Percentiles rank a stretch among this genome's conserved stretches.
Conservation (phyloP, 2,113 vertebrate genomes). For the Pelusios castaneus region DNA sequence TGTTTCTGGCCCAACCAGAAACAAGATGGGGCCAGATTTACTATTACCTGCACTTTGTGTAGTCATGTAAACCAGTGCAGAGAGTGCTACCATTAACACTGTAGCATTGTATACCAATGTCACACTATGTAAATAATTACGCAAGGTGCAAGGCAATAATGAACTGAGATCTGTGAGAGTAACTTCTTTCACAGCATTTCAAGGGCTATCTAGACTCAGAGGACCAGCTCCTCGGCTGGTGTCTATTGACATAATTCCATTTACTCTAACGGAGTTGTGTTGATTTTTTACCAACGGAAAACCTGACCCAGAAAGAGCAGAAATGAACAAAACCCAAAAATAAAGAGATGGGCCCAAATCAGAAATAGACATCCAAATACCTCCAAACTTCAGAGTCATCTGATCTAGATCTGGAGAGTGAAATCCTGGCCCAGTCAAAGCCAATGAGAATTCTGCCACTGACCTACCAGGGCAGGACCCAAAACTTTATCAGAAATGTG, state of each 20-base stretch:
- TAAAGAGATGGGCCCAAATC: not conserved
- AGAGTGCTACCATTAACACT: too few species aligned
- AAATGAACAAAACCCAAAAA: not conserved
- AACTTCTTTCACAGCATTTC: not conserved
- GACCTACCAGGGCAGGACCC: too few species aligned
- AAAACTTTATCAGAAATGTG: too few species aligned
- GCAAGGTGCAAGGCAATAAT: fast-evolving
- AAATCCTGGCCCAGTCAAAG: not conserved
- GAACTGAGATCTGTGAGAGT: not conserved
- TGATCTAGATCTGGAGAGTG: not conserved
- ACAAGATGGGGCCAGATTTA: too few species aligned
- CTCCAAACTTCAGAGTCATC: not conserved
- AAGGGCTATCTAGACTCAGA: fast-evolving
- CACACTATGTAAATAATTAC: not conserved
- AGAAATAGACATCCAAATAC: fast-evolving
- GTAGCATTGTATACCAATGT: too few species aligned
- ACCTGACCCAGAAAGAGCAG: not conserved
- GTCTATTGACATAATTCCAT: not conserved
- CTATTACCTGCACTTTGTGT: too few species aligned
- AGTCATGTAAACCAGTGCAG: too few species aligned
- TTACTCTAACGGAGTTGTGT: not conserved
- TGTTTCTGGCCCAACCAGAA: too few species aligned
- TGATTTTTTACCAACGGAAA: not conserved
- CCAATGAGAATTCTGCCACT: not conserved
- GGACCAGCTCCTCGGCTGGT: not conserved